Evolutionary conservation across 2,113 vertebrate genomes (phyloP), one percentile per base, ranked within the genome.

Genomic region (Barbus barbus): DNA sequence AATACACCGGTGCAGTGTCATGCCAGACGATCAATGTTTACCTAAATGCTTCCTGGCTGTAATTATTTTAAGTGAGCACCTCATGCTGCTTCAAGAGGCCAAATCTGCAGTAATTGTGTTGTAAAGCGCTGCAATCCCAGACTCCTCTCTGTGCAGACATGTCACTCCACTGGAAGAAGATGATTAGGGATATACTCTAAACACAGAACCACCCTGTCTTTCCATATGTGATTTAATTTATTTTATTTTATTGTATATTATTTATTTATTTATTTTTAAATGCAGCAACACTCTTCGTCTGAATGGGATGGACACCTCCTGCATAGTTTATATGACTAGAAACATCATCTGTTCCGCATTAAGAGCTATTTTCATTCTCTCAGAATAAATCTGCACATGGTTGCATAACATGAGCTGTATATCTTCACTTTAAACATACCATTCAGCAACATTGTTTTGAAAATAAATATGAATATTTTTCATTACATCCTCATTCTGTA

Each of bases 271-370:
- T n/a, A n/a, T n/a, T n/a, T n/a, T n/a, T n/a, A n/a, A n/a, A 44
- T 44, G 16, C 24, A 11, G 31, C 31, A 36, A 9, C 31, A 11
- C 65, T 67, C 72, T 18, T 18, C 5, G 1, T 48, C 8, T 41
- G 22, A 9, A 9, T 69, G 83, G 51, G 33, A 84, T n/a, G 48
- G 71, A 67, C 46, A 51, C 85, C 7, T 76, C 82, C 77, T 69
- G 65, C 56, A 58, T 38, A 53, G 76, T 74, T 83, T 78, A 4
- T 58, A 56, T 33, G 36, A 56, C 85, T 73, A 53, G 51, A 83
- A 69, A 80, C n/a, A 56, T 78, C 83, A 84, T 84, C 83, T 87
- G 79, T 56, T 87, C 41, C 74, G 69, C 86, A 83, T 85, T 85
- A 80, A 5, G 11, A 9, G 60, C 60, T 60, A 22, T 33, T 48